Evolutionary conservation across 1,140 invertebrate genomes (phyloP).

Genomic region (Lethocerus indicus): DNA sequence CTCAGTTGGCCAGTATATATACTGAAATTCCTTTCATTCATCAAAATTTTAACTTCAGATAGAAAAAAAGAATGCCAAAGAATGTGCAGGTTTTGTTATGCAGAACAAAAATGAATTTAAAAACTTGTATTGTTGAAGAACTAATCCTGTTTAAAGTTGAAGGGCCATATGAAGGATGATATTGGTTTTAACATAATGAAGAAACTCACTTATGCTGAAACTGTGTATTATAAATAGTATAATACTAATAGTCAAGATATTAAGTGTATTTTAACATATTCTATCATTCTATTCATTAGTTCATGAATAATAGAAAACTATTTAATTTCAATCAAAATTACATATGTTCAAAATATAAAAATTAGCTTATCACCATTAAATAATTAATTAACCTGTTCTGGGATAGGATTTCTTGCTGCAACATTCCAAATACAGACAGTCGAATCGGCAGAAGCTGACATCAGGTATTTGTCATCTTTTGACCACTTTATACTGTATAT

Average conservation of each 20-base stretch:
- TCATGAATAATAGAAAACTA: constrained; percentile 1
- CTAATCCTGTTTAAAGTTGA: no score
- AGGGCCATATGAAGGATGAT: no score
- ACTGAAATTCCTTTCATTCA: no score
- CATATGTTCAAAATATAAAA: neutral
- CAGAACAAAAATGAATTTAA: no score
- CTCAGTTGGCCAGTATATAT: no score
- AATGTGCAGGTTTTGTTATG: no score
- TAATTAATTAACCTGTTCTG: constrained; percentile 20
- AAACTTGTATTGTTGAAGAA: no score
- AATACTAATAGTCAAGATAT: neutral
- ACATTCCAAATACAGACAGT: constrained; percentile 38
- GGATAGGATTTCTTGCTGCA: constrained; percentile 24
- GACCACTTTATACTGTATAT: constrained; percentile 45
- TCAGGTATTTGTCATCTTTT: constrained; percentile 30
- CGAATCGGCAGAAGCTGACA: constrained; percentile 43
- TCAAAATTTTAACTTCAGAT: no score
- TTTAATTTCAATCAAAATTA: neutral
- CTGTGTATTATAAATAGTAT: neutral
- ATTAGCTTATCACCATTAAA: neutral
- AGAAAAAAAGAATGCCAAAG: no score
- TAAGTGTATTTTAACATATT: neutral
- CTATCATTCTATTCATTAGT: neutral
- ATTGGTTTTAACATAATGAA: no score
- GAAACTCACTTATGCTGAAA: no score